These are phyloP conservation scores for Jaculus jaculus DNA, from an alignment of 2,113 vertebrate genomes.

Conservation along the genomic window DNA sequence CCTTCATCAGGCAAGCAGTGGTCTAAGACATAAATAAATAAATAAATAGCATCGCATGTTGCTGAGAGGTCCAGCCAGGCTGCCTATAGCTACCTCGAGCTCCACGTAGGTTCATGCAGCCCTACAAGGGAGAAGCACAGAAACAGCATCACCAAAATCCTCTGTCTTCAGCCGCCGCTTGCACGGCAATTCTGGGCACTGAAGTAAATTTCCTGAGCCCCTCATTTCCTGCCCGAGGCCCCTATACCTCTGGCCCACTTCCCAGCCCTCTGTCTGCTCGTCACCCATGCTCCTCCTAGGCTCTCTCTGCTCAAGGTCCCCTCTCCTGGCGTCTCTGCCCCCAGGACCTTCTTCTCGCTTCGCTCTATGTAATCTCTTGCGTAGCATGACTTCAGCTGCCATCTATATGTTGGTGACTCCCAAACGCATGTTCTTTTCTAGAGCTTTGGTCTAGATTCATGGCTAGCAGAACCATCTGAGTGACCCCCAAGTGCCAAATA, in stretches of 20 bases:
- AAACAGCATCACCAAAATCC: rapidly evolving
- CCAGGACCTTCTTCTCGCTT: neutral
- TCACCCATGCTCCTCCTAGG: neutral
- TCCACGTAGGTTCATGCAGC: neutral
- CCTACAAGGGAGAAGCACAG: neutral
- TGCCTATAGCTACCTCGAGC: rapidly evolving
- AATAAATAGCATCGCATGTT: neutral
- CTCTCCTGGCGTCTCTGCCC: neutral
- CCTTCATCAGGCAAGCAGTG: neutral
- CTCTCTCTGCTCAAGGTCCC: neutral
- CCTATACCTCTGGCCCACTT: neutral
- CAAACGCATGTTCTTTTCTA: neutral
- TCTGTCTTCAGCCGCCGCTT: neutral
- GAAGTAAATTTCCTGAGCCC: neutral
- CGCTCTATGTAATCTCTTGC: neutral
- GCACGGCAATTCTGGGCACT: neutral
- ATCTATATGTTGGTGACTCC: neutral
- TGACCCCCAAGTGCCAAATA: neutral
- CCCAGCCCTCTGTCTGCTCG: neutral
- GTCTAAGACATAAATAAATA: neutral
- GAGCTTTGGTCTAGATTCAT: neutral
- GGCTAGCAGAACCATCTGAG: neutral
- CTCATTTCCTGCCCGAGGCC: neutral
- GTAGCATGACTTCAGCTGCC: neutral
- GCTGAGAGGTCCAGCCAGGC: neutral